Conservation (phyloP, 2,113 vertebrate species). For the Atractosteus spatula region DNA sequence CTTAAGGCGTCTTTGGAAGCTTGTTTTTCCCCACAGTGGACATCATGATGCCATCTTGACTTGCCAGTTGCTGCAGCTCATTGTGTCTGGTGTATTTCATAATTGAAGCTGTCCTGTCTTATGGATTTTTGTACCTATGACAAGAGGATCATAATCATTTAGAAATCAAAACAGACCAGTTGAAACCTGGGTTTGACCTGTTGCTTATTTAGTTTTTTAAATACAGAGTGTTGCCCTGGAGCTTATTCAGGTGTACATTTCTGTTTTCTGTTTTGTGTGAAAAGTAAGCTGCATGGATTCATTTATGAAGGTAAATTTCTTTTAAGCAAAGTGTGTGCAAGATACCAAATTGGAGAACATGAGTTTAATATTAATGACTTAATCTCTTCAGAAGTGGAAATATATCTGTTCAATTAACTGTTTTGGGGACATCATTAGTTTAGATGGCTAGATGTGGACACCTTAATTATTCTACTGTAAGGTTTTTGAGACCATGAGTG, state of each 20-base stretch:
- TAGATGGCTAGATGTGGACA: conserved; percentile 20
- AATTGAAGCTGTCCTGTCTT: conserved; percentile 22
- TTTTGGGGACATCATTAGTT: conserved; percentile 22
- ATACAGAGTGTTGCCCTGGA: too few relatives aligned
- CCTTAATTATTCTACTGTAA: conserved; percentile 26
- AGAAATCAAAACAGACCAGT: conserved; percentile 35
- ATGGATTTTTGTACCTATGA: conserved; percentile 52
- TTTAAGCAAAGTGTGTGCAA: too few relatives aligned
- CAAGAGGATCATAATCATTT: conserved; percentile 39
- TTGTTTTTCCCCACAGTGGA: conserved; percentile 48
- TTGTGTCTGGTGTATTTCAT: conserved; percentile 43
- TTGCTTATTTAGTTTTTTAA: conserved; percentile 48
- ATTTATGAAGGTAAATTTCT: too few relatives aligned
- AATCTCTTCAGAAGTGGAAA: conserved; percentile 1
- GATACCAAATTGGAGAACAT: too few relatives aligned
- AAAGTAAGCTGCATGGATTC: too few relatives aligned
- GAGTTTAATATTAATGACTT: background rate
- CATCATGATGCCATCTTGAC: conserved; percentile 46
- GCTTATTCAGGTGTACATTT: too few relatives aligned
- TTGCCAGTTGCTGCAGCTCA: conserved; percentile 66
- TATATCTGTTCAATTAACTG: background rate
- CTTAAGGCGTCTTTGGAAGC: conserved; percentile 15
- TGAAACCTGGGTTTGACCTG: conserved; percentile 61
- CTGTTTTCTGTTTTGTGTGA: too few relatives aligned
- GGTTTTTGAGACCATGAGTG: conserved; percentile 21